These are phyloP conservation scores for Callionymus lyra DNA, from an alignment of 2,113 vertebrate genomes.

Conservation along the genomic window DNA sequence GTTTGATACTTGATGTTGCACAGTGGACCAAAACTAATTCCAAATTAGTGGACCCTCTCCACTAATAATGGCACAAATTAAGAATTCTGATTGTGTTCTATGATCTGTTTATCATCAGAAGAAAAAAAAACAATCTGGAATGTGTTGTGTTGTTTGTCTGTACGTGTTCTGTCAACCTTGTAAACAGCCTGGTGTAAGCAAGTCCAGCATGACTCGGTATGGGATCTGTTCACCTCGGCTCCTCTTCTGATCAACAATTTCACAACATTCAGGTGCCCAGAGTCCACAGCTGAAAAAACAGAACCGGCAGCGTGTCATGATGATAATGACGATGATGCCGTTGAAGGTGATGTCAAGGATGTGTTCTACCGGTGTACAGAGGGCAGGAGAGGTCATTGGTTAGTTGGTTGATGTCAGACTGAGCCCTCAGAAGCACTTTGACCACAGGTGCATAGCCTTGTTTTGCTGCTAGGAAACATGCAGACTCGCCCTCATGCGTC, in stretches of 20 bases:
- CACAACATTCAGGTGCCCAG: conserved; percentile 62
- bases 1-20: no score
- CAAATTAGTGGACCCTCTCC: no score
- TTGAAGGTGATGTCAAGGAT: no score
- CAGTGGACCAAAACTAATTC: no score
- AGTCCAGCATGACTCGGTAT: conserved; percentile 86
- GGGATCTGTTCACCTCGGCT: conserved; percentile 73
- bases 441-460: conserved; percentile 65
- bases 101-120: no score
- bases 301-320: not conserved
- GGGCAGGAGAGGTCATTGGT: conserved; percentile 79
- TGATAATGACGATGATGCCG: no score
- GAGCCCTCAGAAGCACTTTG: conserved; percentile 68
- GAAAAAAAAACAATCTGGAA: no score
- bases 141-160: no score
- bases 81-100: no score
- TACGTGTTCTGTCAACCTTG: conserved; percentile 30
- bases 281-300: conserved; percentile 67
- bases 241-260: conserved; percentile 69
- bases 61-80: no score
- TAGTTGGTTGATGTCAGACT: conserved; percentile 68
- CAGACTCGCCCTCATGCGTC: conserved; percentile 78
- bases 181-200: conserved; percentile 85
- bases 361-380: conserved; percentile 76
- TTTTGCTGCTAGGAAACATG: conserved; percentile 76